These are phyloP conservation scores for Clytia hemisphaerica DNA, from an alignment of 30 jellyfish, hydroid and myxozoan genomes.

Conservation along the genomic window DNA sequence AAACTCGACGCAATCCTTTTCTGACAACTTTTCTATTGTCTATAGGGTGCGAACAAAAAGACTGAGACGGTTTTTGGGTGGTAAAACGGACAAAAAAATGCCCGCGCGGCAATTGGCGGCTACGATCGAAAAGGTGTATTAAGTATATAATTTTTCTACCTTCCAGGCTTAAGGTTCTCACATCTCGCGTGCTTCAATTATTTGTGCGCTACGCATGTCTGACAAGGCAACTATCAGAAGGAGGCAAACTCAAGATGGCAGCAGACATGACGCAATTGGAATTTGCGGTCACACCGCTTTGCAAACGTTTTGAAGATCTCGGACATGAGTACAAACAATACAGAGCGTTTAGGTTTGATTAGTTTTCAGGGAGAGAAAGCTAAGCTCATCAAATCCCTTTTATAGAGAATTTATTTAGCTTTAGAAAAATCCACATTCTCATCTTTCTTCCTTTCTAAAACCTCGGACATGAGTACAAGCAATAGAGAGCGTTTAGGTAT, in stretches of 20 bases:
- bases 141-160: neutral
- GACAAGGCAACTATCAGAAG: constrained; percentile 59
- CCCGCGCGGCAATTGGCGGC: too few relatives aligned
- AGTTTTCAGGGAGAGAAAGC: too few relatives aligned
- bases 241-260: constrained; percentile 78
- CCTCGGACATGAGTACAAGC: constrained; percentile 65
- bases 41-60: neutral
- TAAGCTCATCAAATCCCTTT: too few relatives aligned
- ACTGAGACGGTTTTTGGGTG: too few relatives aligned
- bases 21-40: neutral
- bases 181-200: constrained; percentile 60
- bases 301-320: constrained; percentile 59
- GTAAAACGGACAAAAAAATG: too few relatives aligned
- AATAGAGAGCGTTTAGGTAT: constrained; percentile 73
- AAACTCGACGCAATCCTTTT: too few relatives aligned
- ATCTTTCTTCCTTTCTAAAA: constrained; percentile 56
- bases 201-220: constrained; percentile 79
- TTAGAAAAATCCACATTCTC: too few relatives aligned
- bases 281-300: constrained; percentile 74
- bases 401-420: too few relatives aligned
- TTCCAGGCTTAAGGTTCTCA: constrained; percentile 45
- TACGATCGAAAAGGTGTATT: too few relatives aligned
- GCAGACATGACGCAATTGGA: constrained; percentile 94
- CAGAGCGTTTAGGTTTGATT: constrained; percentile 69
- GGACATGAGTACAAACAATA: constrained; percentile 68